A percentile compares a stretch with the other conserved stretches of the same genome.
Evolutionary conservation across 2,113 vertebrate genomes (phyloP).

Genomic region (Rhinoderma darwinii): DNA sequence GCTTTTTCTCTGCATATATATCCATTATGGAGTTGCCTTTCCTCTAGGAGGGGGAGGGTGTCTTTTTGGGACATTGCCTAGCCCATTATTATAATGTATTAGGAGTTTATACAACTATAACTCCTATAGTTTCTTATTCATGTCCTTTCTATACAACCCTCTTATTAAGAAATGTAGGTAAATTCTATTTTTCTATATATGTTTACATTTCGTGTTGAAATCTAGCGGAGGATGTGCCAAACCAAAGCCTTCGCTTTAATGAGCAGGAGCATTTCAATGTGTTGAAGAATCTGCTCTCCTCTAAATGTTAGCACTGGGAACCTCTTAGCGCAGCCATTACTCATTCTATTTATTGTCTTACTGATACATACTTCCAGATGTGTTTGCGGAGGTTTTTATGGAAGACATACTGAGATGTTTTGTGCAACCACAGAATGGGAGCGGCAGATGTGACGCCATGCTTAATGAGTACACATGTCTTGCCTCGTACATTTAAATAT

Average conservation of each 20-base stretch:
- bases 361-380: constrained; percentile 44
- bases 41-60: no score
- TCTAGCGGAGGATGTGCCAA: not conserved
- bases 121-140: no score
- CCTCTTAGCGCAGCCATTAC: constrained; percentile 12
- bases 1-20: no score
- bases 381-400: constrained; percentile 38
- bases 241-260: not conserved
- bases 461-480: constrained; percentile 62
- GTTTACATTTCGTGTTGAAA: not conserved
- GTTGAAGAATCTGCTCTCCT: constrained; percentile 6
- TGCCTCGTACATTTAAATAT: constrained; percentile 58
- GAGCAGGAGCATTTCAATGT: constrained; percentile 22
- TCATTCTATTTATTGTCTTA: constrained; percentile 29
- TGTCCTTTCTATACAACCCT: no score
- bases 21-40: no score
- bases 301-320: constrained; percentile 10
- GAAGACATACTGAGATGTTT: not conserved
- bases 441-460: constrained; percentile 54
- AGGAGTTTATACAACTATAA: no score
- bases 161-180: no score
- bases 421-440: constrained; percentile 61
- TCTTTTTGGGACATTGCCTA: no score
- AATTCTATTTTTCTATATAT: not conserved
- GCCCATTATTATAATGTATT: no score